Evolutionary conservation across 2,888 invertebrate genomes (phyloP), one percentile per base, ranked within the genome.

Genomic region (Dolichopus griseipennis): DNA sequence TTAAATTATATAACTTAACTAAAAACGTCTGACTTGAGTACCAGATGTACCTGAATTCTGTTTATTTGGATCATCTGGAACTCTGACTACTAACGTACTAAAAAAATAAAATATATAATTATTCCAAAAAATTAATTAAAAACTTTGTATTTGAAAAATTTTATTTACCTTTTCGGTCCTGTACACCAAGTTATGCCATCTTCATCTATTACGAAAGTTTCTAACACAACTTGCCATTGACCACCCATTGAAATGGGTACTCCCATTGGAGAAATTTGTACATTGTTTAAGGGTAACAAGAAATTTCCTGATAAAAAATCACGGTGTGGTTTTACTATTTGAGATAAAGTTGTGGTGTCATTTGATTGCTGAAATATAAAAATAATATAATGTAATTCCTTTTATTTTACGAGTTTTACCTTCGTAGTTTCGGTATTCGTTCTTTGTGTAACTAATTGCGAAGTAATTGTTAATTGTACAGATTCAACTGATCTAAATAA

Each of bases 231-330:
- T 70, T 87, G 84, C 79, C 91, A 91, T 72, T 90, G 86, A 0
- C 88, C 88, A 18, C 88, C 88, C 72, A 82, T 80, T 9, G 84
- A 83, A 73, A 79, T 77, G 21, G 80, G 78, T 18, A 70, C 65
- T 18, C 72, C 72, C 68, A 72, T 69, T 52, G 71, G 70, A 18
- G 69, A 71, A n/a, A 66, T 61, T 67, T 71, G 71, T 33, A 69
- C 65, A 68, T 72, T 70, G 52, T 71, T 73, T 7, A 74, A 67
- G 10, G 73, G 72, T 61, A 97, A 84, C 66, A 97, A 83, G 81
- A 97, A 96, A 79, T 94, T 94, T 0, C 94, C 93, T 0, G 93
- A 91, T 81, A 97, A 95, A 83, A 96, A 97, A 78, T 97, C 97
- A 37, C 94, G 89, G 75, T 95, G 93, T 0, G 96, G 96, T 12